Evolutionary conservation across 2,888 invertebrate species (phyloP).

Genomic region (Taphrorychus bicolor): DNA sequence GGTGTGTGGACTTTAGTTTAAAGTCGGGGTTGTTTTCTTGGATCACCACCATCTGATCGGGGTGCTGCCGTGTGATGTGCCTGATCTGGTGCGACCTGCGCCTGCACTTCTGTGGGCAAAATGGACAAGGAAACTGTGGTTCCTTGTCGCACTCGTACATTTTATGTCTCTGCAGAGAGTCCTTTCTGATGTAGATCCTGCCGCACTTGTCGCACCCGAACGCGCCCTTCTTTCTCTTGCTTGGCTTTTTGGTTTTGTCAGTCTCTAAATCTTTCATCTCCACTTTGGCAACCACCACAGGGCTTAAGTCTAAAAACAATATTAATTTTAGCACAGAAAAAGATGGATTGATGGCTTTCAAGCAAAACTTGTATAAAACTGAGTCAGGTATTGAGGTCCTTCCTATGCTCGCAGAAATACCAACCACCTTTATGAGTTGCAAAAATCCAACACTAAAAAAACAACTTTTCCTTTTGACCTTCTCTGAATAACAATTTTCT

Average conservation of each 20-base stretch:
- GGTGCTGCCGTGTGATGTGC: slow-evolving; percentile 64
- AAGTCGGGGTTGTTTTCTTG: slow-evolving; percentile 60
- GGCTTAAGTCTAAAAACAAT: neutral
- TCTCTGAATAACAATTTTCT: too few species aligned
- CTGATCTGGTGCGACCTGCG: slow-evolving; percentile 69
- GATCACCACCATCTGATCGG: slow-evolving; percentile 61
- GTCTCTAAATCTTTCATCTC: neutral
- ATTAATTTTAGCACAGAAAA: too few species aligned
- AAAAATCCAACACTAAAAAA: too few species aligned
- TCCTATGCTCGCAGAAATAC: too few species aligned
- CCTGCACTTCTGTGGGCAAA: slow-evolving; percentile 72
- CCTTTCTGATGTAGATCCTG: slow-evolving; percentile 38
- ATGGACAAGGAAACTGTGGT: slow-evolving; percentile 74
- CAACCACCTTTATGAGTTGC: too few species aligned
- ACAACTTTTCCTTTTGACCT: too few species aligned
- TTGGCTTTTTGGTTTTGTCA: slow-evolving; percentile 61
- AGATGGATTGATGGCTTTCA: too few species aligned
- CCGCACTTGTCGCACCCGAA: slow-evolving; percentile 54
- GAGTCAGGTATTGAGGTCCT: too few species aligned
- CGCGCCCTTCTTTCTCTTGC: slow-evolving; percentile 52
- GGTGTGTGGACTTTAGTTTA: slow-evolving; percentile 1
- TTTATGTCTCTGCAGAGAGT: slow-evolving; percentile 76
- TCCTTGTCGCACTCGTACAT: slow-evolving; percentile 79
- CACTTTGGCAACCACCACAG: too few species aligned
- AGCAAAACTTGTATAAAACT: too few species aligned